Evolutionary conservation across 1,140 invertebrate genomes (phyloP).

Genomic region (Bilobella aurantiaca): DNA sequence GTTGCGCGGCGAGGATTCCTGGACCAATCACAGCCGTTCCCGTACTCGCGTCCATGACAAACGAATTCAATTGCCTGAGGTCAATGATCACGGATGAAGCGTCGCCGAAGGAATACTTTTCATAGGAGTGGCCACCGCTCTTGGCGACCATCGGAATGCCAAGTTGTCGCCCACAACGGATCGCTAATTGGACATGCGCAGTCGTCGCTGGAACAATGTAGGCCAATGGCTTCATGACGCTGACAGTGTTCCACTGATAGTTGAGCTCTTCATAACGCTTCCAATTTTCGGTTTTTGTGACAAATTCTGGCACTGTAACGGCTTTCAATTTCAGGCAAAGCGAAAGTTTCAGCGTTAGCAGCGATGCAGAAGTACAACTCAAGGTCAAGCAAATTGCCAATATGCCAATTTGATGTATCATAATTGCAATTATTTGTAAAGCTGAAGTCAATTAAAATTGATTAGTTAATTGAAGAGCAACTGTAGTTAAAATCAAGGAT

Average conservation of each 20-base stretch:
- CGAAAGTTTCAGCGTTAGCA: too few species aligned
- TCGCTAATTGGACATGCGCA: background rate
- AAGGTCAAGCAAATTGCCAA: too few species aligned
- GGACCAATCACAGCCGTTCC: background rate
- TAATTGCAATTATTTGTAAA: too few species aligned
- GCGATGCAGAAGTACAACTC: too few species aligned
- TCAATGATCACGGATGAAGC: background rate
- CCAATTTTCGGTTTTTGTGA: too few species aligned
- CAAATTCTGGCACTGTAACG: too few species aligned
- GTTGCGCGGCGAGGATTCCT: background rate
- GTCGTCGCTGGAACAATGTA: background rate
- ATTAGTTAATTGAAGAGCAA: too few species aligned
- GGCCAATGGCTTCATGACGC: background rate
- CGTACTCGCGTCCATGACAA: background rate
- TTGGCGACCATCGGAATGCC: background rate
- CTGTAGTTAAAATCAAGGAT: too few species aligned
- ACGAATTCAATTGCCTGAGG: background rate
- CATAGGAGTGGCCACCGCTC: conserved; percentile 3
- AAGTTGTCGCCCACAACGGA: background rate
- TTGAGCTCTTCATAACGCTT: background rate
- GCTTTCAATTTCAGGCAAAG: too few species aligned
- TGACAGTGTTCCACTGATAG: background rate
- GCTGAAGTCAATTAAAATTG: too few species aligned
- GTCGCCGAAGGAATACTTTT: background rate
- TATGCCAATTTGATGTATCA: too few species aligned